These are phyloP conservation scores for Pandion haliaetus DNA, from an alignment of 2,113 vertebrate species.

Conservation along the genomic window DNA sequence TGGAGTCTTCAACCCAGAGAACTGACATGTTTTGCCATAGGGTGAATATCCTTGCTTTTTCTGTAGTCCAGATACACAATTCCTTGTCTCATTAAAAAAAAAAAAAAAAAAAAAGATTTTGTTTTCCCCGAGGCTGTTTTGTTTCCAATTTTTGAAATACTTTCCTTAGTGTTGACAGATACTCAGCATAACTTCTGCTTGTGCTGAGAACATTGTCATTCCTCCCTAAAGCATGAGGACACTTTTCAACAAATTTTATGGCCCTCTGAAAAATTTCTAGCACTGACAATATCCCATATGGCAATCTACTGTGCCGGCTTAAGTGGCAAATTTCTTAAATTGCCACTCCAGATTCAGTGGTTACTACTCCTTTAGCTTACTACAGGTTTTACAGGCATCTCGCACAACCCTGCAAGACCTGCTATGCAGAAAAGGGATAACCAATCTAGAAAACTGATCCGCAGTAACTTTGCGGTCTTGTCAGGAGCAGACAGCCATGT, in stretches of 20 bases:
- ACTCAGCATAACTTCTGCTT: background rate
- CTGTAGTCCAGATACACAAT: background rate
- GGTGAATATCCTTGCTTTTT: background rate
- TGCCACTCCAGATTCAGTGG: background rate
- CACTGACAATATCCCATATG: background rate
- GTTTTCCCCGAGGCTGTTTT: background rate
- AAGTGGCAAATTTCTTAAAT: background rate
- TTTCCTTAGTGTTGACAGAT: background rate
- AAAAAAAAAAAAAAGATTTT: background rate
- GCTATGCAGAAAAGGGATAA: background rate
- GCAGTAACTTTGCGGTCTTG: fast-evolving
- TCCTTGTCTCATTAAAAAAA: background rate
- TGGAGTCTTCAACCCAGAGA: background rate
- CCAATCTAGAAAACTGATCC: background rate
- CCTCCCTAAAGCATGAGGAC: background rate
- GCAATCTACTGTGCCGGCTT: background rate
- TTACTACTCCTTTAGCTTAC: background rate
- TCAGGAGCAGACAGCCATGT: background rate
- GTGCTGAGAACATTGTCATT: background rate
- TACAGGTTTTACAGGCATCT: background rate
- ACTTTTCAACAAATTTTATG: background rate
- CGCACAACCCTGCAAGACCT: background rate
- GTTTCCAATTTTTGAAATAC: background rate
- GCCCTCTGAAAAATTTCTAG: background rate
- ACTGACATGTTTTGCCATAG: background rate